Base-by-base conservation (phyloP, 1,140 invertebrate genomes). In the Chironomus striatipennis region DNA sequence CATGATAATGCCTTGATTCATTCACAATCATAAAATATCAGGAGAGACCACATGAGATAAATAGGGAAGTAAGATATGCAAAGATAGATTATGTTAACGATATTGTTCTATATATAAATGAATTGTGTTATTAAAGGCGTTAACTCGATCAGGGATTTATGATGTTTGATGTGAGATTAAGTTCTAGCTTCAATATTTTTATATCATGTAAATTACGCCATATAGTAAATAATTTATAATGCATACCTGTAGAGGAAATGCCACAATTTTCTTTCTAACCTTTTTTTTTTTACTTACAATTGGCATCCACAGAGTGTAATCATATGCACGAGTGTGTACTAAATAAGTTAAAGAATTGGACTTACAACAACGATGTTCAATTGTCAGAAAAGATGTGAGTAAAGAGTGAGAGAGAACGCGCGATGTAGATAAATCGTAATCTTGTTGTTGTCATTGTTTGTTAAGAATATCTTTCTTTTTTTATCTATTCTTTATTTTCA, bases 391-490 rank as follows among this genome's bases (percentile, higher is more conserved):
- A 34, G 24, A 34, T 34, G 24, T 34, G 24, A 34, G 24, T 34
- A 34, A 34, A 34, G 24, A 34, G 24, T 34, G 24, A 34, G 24
- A 34, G 24, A 34, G 24, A 34, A 34, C 24, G 5, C 24, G 1
- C 24, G 24, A 34, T 15, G 47, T 57, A n/a, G 47, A 57, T 57
- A 57, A 57, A 57, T 57, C 47, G 47, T 57, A 57, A 57, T 57
- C 47, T 57, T 15, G 47, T 57, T 57, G 47, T 57, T 57, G 47
- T 57, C 47, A 34, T 42, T 73, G 18, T 47, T 43, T 74, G 17
- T 74, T 57, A 47, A 47, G 73, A 42, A 73, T 17, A 42, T 42
- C n/a, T 42, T 24, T 43, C n/a, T n/a, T n/a, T n/a, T n/a, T n/a
- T n/a, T n/a, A n/a, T 42, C 17, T 42, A 6, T 73, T 42, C 21